Conservation (phyloP, 92 coral and sea anemone genomes). For the Hydrozoanthus gracilis region DNA sequence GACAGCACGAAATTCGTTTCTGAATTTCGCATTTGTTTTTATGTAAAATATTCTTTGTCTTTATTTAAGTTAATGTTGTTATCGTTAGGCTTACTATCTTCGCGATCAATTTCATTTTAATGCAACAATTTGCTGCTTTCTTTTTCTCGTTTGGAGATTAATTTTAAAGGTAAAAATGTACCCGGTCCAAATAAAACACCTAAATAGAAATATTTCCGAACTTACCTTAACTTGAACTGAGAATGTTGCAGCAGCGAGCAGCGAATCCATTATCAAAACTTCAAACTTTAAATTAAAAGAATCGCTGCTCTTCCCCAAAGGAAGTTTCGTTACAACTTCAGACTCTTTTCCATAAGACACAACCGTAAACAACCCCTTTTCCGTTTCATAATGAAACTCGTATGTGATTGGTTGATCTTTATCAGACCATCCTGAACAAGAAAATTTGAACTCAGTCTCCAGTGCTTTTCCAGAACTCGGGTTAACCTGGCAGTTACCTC, state of each 20-base stretch:
- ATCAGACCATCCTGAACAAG: conserved; percentile 59
- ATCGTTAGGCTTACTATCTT: no score
- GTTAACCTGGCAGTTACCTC: conserved; percentile 64
- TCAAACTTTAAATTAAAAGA: conserved; percentile 37
- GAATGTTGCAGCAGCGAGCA: conserved; percentile 53
- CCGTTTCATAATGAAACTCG: conserved; percentile 72
- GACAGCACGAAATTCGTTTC: no score
- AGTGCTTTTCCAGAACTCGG: conserved; percentile 70
- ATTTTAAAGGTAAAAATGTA: not conserved
- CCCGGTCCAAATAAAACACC: not conserved
- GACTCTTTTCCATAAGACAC: conserved; percentile 67
- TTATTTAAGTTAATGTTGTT: no score
- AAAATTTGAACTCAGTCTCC: conserved; percentile 59
- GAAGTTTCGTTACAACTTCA: conserved; percentile 62
- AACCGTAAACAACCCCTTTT: conserved; percentile 70
- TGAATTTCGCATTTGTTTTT: no score
- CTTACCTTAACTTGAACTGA: conserved; percentile 45
- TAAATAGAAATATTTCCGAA: not conserved
- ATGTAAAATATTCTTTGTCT: no score
- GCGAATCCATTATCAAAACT: conserved; percentile 63
- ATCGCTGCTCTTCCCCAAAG: conserved; percentile 56
- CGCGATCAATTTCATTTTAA: not conserved
- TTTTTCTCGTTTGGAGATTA: not conserved
- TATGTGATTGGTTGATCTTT: conserved; percentile 65
- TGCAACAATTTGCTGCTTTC: not conserved